Evolutionary conservation across 2,113 vertebrate species (phyloP), one percentile per base, ranked within the genome.

Genomic region (Cyprinus carpio): DNA sequence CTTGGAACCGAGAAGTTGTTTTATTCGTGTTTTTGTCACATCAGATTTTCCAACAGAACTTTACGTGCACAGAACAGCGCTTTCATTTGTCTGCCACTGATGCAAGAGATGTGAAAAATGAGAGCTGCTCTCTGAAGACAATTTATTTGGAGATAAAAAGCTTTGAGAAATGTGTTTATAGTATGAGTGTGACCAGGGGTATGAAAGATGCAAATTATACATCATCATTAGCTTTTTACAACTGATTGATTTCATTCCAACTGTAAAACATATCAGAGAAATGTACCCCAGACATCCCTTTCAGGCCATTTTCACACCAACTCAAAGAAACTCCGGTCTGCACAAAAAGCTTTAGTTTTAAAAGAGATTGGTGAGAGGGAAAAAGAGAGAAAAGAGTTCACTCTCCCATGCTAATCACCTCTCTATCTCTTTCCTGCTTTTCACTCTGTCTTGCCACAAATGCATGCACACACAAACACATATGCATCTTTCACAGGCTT

Each of bases 321-420:
- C 71, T 46, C 23, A 46, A 37, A 71, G 69, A 72, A 34, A 69
- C 37, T 43, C 20, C 43, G 23, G 69, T 40, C 69, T 72, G 69
- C 69, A 72, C 18, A 34, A n/a, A 72, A 72, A 40, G 10, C 69
- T 13, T 72, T 72, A 13, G 34, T 43, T 72, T 72, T 8, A 40
- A 40, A 7, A 40, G 40, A 40, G 40, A 40, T 40, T 31, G 20
- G 49, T 23, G 27, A 31, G 29, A 37, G 51, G 29, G 54, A 20
- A n/a, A 56, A 40, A 27, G 1, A 8, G 20, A 43, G 37, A 74
- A 37, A 43, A 29, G n/a, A 29, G 10, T 51, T 79, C 78, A 49
- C 72, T 85, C 84, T 69, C 46, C 20, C 2, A 40, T 64, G 51
- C 31, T 77, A 49, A 67, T 51, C 54, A 23, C 75, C 15, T 78